Percentiles rank a stretch among this genome's conserved stretches.
Evolutionary conservation across 2,113 vertebrate genomes (phyloP).

Genomic region (Passer domesticus): DNA sequence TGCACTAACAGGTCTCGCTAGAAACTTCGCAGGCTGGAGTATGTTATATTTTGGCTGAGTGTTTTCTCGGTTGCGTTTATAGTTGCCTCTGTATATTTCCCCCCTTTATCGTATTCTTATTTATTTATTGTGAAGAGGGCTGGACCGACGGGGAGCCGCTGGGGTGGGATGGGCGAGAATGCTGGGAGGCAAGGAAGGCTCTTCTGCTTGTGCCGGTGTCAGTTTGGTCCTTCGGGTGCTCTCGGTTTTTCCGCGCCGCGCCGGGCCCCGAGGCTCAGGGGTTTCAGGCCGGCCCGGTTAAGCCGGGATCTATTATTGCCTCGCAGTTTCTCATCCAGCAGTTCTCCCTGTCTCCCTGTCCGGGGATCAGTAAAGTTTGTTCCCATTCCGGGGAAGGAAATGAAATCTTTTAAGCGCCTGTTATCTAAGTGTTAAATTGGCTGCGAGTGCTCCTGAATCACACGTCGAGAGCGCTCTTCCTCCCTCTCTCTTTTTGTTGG

Average conservation of each 20-base stretch:
- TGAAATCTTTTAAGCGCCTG: slow-evolving; percentile 10
- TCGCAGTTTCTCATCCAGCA: neutral
- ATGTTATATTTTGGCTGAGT: neutral
- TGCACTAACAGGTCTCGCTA: slow-evolving; percentile 46
- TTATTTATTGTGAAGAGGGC: neutral
- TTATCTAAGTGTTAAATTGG: slow-evolving; percentile 38
- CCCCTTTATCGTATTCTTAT: neutral
- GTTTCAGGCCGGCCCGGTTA: neutral
- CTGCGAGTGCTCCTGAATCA: slow-evolving; percentile 27
- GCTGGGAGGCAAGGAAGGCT: neutral
- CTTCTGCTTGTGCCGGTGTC: neutral
- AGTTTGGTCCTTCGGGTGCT: neutral
- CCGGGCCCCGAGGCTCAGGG: neutral
- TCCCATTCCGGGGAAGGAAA: neutral
- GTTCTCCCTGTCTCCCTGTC: neutral
- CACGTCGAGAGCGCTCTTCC: neutral
- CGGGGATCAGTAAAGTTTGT: neutral
- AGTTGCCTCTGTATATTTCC: neutral
- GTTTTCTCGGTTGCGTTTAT: neutral
- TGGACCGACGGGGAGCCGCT: no score
- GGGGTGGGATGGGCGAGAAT: neutral
- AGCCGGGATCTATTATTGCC: neutral
- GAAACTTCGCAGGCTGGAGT: slow-evolving; percentile 12
- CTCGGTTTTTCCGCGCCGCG: fast-evolving
- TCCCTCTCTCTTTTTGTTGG: slow-evolving; percentile 28